These are phyloP conservation scores for Chaetogeoica ovagalla DNA, from an alignment of 2,888 invertebrate species.

Conservation along the genomic window DNA sequence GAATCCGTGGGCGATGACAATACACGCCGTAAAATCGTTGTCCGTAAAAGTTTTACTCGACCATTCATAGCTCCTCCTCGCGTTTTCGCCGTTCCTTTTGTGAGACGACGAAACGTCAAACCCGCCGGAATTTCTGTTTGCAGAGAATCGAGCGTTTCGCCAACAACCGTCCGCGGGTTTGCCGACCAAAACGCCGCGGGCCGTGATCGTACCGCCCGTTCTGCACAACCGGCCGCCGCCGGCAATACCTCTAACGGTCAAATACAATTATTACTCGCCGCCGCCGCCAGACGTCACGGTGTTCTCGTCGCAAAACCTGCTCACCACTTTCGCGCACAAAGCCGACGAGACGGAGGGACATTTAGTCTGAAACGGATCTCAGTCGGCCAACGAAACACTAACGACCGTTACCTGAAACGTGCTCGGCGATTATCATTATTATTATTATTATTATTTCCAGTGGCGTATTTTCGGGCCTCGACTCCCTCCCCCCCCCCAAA, in stretches of 20 bases:
- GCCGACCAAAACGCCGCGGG: constrained; percentile 67
- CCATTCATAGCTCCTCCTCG: too few species aligned
- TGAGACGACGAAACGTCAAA: too few species aligned
- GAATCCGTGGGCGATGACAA: too few species aligned
- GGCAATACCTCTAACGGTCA: constrained; percentile 52
- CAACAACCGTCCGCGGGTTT: constrained; percentile 38
- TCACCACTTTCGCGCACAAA: constrained; percentile 55
- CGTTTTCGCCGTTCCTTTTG: too few species aligned
- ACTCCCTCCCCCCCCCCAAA: too few species aligned
- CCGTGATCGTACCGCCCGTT: constrained; percentile 61
- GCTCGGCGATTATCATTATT: too few species aligned
- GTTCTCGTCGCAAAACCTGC: constrained; percentile 54
- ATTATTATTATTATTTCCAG: too few species aligned
- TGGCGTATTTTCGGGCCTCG: too few species aligned
- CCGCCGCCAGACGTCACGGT: constrained; percentile 55
- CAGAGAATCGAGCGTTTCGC: constrained; percentile 54
- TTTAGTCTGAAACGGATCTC: constrained; percentile 56
- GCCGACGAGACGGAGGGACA: constrained; percentile 57
- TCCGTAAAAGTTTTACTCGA: too few species aligned
- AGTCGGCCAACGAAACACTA: too few species aligned
- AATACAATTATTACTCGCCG: constrained; percentile 54
- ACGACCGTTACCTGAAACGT: neutral
- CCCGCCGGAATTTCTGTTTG: constrained; percentile 24
- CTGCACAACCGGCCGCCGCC: constrained; percentile 55
- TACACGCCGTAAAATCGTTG: too few species aligned